phyloP scores from a whole-genome alignment of 2,888 invertebrate species.

The Metacarcinus magister region DNA sequence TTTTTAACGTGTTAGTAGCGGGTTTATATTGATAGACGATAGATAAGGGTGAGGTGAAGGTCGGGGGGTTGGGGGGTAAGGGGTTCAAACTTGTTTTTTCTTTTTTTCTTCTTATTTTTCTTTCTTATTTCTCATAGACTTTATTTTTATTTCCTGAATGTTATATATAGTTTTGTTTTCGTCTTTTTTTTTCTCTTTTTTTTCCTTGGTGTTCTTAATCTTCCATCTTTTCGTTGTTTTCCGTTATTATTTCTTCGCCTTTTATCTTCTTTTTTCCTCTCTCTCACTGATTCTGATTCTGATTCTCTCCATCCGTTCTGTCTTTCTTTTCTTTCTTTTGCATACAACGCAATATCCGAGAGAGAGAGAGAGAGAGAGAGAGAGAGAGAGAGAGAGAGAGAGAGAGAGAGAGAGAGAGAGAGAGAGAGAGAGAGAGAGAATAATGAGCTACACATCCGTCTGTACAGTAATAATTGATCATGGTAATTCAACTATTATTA shows the following conservation, averaged over 20 bases:
- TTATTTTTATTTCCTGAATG: too few species aligned
- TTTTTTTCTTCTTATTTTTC: too few species aligned
- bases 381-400: neutral
- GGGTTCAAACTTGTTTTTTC: too few species aligned
- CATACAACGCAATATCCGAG: too few species aligned
- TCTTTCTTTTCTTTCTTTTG: neutral
- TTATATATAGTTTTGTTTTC: neutral
- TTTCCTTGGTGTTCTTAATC: too few species aligned
- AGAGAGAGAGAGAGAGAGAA: too few species aligned
- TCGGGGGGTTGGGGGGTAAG: neutral
- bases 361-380: constrained; percentile 20
- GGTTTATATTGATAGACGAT: neutral
- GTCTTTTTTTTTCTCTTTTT: neutral
- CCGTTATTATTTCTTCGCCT: too few species aligned
- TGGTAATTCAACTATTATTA: neutral
- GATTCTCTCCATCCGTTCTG: neutral
- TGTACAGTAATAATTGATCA: neutral
- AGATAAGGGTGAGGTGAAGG: neutral
- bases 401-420: too few species aligned
- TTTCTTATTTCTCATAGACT: too few species aligned
- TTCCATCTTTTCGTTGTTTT: too few species aligned
- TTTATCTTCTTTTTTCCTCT: neutral
- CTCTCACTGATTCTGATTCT: neutral
- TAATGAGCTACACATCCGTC: neutral
- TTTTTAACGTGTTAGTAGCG: neutral